Evolutionary conservation across 2,797 vertebrate species (phyloP).

Genomic region (Periparus ater): DNA sequence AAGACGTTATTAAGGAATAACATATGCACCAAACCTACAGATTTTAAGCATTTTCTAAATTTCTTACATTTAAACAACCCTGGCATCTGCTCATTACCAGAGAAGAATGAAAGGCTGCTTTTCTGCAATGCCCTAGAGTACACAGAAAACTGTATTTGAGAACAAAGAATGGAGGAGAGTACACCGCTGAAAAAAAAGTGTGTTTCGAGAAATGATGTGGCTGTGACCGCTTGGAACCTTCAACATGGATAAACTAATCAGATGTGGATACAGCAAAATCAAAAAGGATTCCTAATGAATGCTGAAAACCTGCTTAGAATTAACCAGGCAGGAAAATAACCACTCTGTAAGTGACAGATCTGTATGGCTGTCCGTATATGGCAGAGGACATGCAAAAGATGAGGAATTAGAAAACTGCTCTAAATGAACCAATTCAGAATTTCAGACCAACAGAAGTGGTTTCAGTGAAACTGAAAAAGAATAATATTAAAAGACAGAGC

Average conservation of each 20-base stretch:
- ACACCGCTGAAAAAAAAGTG: not conserved
- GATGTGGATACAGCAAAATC: not conserved
- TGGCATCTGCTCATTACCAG: not conserved
- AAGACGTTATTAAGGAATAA: not conserved
- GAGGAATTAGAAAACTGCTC: not conserved
- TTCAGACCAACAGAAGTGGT: not conserved
- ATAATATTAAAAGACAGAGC: not conserved
- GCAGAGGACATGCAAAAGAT: not conserved
- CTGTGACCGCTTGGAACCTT: not conserved
- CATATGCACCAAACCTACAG: not conserved
- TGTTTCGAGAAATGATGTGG: not conserved
- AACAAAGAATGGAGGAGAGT: not conserved
- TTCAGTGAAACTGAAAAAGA: not conserved
- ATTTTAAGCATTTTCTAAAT: not conserved
- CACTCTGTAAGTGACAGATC: not conserved
- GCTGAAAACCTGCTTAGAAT: not conserved
- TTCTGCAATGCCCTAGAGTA: not conserved
- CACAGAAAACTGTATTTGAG: not conserved
- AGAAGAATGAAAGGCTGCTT: not conserved
- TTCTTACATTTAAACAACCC: not conserved
- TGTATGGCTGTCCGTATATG: rapidly evolving
- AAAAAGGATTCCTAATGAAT: not conserved
- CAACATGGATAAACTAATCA: not conserved
- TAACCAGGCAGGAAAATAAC: not conserved
- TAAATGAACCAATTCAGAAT: not conserved